phyloP scores from a whole-genome alignment of 2,113 vertebrate species.

The Coracopsis vasa region DNA sequence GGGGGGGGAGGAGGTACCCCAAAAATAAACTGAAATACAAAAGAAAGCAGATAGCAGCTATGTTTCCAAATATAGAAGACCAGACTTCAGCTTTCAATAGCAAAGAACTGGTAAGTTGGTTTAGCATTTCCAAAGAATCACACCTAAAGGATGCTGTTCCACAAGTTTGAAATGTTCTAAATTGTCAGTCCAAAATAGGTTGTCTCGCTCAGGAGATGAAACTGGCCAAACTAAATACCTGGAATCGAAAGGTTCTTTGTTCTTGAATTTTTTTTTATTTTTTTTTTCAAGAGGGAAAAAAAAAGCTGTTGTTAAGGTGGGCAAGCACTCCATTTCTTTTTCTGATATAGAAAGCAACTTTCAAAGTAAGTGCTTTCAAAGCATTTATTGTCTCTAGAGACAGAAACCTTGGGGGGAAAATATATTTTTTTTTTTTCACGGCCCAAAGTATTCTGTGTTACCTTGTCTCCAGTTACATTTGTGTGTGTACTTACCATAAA shows the following conservation, averaged over 20 bases:
- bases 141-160: not conserved
- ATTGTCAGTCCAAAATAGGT: not conserved
- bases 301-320: not conserved
- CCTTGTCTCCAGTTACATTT: not conserved
- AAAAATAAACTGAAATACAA: not conserved
- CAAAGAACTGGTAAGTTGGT: not conserved
- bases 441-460: not conserved
- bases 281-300: no score
- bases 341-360: not conserved
- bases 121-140: not conserved
- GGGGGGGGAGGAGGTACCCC: fast-evolving
- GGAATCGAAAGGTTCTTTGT: not conserved
- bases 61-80: not conserved
- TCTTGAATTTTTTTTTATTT: not conserved
- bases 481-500: not conserved
- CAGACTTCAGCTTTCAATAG: not conserved
- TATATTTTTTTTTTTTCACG: not conserved
- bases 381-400: not conserved
- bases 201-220: not conserved
- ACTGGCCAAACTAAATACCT: not conserved
- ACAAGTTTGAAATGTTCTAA: not conserved
- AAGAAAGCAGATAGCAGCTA: not conserved
- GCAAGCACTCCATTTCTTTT: not conserved
- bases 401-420: not conserved
- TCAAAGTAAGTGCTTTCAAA: not conserved